phyloP scores from a whole-genome alignment of 2,888 invertebrate species.

The Erebia epiphron region DNA sequence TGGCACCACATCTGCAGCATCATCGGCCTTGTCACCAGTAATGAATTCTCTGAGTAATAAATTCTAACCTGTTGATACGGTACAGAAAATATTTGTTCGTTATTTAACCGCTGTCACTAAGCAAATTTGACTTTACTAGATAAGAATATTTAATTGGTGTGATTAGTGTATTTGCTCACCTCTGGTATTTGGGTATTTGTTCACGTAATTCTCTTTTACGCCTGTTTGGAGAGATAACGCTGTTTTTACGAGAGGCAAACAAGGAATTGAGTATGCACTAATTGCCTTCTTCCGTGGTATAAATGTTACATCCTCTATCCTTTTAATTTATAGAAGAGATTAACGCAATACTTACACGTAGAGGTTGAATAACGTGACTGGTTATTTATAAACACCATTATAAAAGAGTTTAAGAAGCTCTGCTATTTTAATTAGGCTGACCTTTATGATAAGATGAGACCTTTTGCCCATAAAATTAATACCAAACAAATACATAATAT shows the following conservation, averaged over 20 bases:
- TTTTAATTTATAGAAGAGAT: slow-evolving; percentile 17
- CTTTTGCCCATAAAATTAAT: too few species aligned
- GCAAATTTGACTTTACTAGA: slow-evolving; percentile 71
- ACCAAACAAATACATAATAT: background rate
- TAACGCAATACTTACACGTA: background rate
- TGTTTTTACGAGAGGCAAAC: slow-evolving; percentile 57
- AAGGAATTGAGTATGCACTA: slow-evolving; percentile 50
- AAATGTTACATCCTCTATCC: slow-evolving; percentile 33
- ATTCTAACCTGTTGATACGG: slow-evolving; percentile 68
- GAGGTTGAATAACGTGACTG: background rate
- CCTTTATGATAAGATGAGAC: too few species aligned
- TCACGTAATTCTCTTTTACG: slow-evolving; percentile 48
- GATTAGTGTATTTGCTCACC: slow-evolving; percentile 67
- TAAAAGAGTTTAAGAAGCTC: background rate
- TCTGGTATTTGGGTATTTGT: slow-evolving; percentile 55
- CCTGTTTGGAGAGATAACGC: slow-evolving; percentile 56
- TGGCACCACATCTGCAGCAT: slow-evolving; percentile 34
- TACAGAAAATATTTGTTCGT: slow-evolving; percentile 69
- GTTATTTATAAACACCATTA: background rate
- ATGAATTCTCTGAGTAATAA: slow-evolving; percentile 63
- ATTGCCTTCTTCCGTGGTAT: slow-evolving; percentile 45
- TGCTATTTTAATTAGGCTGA: too few species aligned
- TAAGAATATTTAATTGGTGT: slow-evolving; percentile 72
- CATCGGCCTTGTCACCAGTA: slow-evolving; percentile 48
- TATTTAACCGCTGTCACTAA: slow-evolving; percentile 68